Percentiles rank a stretch among this genome's conserved stretches.
phyloP scores from a whole-genome alignment of 2,113 vertebrate species.

The Thryonomys swinderianus region DNA sequence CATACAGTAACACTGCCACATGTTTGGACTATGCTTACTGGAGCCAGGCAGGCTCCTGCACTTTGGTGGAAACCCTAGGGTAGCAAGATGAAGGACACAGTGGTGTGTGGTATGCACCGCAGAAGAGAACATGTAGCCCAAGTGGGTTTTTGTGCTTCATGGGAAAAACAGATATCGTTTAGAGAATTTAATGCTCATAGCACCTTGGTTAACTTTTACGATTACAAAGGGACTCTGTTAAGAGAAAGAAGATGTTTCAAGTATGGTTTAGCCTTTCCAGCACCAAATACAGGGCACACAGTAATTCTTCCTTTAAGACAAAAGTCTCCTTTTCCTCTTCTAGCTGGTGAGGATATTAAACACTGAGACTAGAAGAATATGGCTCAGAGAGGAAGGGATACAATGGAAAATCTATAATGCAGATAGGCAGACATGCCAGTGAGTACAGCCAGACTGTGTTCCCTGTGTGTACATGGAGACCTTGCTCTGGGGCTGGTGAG shows the following conservation, averaged over 20 bases:
- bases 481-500: not conserved
- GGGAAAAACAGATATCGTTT: not conserved
- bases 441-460: too few species aligned
- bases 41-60: not conserved
- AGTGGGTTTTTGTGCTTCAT: not conserved
- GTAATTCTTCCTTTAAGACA: not conserved
- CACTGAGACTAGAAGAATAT: not conserved
- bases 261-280: conserved; percentile 38
- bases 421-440: too few species aligned
- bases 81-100: not conserved
- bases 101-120: fast-evolving
- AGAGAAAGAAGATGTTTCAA: not conserved
- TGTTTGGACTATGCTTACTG: not conserved
- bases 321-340: not conserved
- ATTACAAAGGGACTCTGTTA: not conserved
- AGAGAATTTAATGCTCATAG: not conserved
- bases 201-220: not conserved
- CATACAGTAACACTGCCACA: fast-evolving
- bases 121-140: fast-evolving
- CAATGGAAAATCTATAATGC: too few species aligned
- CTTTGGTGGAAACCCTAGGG: not conserved
- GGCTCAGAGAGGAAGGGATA: not conserved
- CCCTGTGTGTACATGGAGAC: too few species aligned
- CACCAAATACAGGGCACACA: not conserved
- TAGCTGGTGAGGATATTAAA: not conserved